phyloP scores from a whole-genome alignment of 1,140 invertebrate genomes.

The Cydia strobilella region DNA sequence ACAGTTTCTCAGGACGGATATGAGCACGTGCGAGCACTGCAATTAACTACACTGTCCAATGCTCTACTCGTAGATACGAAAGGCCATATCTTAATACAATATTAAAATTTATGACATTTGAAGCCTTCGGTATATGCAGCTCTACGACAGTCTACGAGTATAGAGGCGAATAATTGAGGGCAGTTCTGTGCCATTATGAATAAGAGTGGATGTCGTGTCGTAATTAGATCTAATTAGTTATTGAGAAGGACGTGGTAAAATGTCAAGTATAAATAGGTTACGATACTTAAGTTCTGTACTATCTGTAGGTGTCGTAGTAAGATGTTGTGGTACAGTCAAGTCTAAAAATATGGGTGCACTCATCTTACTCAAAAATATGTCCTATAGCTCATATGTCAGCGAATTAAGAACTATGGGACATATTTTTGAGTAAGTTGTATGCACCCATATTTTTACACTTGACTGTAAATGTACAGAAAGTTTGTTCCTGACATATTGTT shows the following conservation, averaged over 20 bases:
- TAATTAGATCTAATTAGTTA: not conserved
- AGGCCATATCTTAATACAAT: not conserved
- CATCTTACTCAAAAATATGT: too few relatives aligned
- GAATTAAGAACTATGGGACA: too few relatives aligned
- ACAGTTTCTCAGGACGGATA: conserved; percentile 1
- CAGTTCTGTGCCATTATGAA: not conserved
- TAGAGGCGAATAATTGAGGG: not conserved
- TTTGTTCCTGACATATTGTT: too few relatives aligned
- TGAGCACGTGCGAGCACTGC: not conserved
- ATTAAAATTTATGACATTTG: not conserved
- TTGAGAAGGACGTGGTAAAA: not conserved
- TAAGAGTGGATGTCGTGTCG: not conserved
- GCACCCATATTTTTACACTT: too few relatives aligned
- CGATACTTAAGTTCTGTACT: not conserved
- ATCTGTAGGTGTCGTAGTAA: not conserved
- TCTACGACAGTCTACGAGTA: not conserved
- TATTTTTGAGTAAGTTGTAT: too few relatives aligned
- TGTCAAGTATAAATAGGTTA: not conserved
- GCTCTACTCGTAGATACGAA: not conserved
- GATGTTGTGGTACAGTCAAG: too few relatives aligned
- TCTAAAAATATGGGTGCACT: too few relatives aligned
- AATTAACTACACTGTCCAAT: not conserved
- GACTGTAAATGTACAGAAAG: not conserved
- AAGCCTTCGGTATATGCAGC: not conserved
- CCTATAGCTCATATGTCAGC: too few relatives aligned